phyloP scores from a whole-genome alignment of 2,888 invertebrate genomes.

The Caenorhabditis zanzibari region DNA sequence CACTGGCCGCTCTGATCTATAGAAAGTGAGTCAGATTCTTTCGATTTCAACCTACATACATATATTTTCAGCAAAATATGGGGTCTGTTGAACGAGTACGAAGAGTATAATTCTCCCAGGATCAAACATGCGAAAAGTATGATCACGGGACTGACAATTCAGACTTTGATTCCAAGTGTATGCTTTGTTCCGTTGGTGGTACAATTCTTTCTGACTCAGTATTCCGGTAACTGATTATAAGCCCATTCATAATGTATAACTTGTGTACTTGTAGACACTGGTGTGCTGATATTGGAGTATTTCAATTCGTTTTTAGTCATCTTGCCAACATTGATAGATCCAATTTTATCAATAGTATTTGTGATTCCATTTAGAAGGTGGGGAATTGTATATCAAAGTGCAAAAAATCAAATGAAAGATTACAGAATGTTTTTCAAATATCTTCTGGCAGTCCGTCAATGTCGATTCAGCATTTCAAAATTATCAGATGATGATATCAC shows the following conservation, averaged over 20 bases:
- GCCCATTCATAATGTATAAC: background rate
- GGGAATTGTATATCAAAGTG: background rate
- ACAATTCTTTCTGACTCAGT: slow-evolving; percentile 64
- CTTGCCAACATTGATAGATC: slow-evolving; percentile 57
- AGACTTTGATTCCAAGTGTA: slow-evolving; percentile 53
- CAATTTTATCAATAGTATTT: slow-evolving; percentile 56
- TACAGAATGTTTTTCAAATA: slow-evolving; percentile 59
- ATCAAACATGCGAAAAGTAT: slow-evolving; percentile 62
- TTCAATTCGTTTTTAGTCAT: slow-evolving; percentile 59
- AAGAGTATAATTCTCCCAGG: slow-evolving; percentile 50
- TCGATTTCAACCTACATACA: background rate
- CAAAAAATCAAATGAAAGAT: background rate
- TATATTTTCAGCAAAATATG: slow-evolving; percentile 53
- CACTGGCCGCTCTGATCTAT: slow-evolving; percentile 50
- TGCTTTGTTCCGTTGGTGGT: slow-evolving; percentile 56
- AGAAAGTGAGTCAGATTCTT: slow-evolving; percentile 39
- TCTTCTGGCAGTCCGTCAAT: slow-evolving; percentile 47
- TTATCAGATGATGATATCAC: slow-evolving; percentile 42
- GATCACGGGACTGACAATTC: slow-evolving; percentile 61
- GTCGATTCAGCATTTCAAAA: slow-evolving; percentile 51
- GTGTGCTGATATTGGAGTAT: slow-evolving; percentile 47
- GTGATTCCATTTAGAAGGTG: slow-evolving; percentile 62
- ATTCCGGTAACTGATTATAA: slow-evolving; percentile 37
- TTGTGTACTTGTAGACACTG: slow-evolving; percentile 26
- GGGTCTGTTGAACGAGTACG: slow-evolving; percentile 47